Evolutionary conservation across 2,888 invertebrate genomes (phyloP).

Genomic region (Ochlodes sylvanus): DNA sequence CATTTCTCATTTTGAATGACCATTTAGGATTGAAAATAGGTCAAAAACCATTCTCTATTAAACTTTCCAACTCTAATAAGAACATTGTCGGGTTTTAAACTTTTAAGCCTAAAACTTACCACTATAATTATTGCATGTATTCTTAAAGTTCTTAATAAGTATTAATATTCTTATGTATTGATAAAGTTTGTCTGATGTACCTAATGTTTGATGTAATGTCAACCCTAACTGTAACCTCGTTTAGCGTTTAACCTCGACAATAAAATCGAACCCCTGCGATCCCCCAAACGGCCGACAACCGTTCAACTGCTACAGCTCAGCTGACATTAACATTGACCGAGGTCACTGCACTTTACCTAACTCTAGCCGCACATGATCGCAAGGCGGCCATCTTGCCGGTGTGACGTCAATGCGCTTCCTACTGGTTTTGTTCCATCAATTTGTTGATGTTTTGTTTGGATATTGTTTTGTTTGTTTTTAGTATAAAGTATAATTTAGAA

Average conservation of each 20-base stretch:
- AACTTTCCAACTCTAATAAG: too few relatives aligned
- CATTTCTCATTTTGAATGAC: too few relatives aligned
- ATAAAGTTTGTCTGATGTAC: too few relatives aligned
- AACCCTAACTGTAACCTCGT: background rate
- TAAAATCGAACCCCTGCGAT: conserved; percentile 20
- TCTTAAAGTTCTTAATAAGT: too few relatives aligned
- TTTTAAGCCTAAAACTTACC: too few relatives aligned
- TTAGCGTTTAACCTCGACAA: background rate
- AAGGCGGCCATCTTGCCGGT: conserved; percentile 58
- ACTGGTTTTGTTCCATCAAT: background rate
- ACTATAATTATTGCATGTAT: too few relatives aligned
- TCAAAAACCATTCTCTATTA: too few relatives aligned
- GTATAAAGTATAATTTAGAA: background rate
- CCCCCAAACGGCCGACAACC: conserved; percentile 39
- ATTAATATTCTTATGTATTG: too few relatives aligned
- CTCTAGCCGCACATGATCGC: conserved; percentile 55
- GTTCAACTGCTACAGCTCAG: conserved; percentile 51
- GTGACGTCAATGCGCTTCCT: conserved; percentile 58
- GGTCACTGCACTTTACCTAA: conserved; percentile 72
- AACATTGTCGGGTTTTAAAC: too few relatives aligned
- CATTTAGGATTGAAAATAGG: too few relatives aligned
- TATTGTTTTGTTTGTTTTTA: conserved; percentile 15
- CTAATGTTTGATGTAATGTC: too few relatives aligned
- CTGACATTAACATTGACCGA: conserved; percentile 73
- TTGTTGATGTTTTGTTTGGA: background rate